phyloP scores from a whole-genome alignment of 2,888 invertebrate genomes.

The Eledone cirrhosa region DNA sequence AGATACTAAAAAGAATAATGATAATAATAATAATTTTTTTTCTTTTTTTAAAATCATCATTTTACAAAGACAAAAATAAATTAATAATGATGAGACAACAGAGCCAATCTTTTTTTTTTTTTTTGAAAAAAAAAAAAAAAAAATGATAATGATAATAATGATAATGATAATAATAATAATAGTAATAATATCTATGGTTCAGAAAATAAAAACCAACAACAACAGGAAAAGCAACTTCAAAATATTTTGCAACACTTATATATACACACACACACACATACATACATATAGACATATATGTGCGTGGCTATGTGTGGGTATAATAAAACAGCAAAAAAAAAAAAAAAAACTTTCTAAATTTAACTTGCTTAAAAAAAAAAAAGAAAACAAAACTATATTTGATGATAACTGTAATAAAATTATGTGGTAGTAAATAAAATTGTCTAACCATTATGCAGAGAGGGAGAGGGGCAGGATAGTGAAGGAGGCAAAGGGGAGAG shows the following conservation, averaged over 20 bases:
- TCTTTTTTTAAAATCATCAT: constrained; percentile 27
- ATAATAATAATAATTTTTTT: too few species aligned
- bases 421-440: too few species aligned
- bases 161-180: too few species aligned
- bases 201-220: constrained; percentile 18
- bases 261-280: constrained; percentile 8
- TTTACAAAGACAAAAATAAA: constrained; percentile 24
- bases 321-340: background rate
- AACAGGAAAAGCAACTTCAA: constrained; percentile 21
- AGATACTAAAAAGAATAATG: background rate
- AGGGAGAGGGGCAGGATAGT: too few species aligned
- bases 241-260: constrained; percentile 24
- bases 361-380: background rate
- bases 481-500: too few species aligned
- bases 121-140: too few species aligned
- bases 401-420: too few species aligned
- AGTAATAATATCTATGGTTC: background rate
- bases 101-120: constrained; percentile 11
- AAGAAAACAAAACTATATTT: constrained; percentile 1
- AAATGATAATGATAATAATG: too few species aligned
- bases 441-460: too few species aligned
- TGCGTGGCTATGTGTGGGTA: background rate
- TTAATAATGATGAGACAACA: constrained; percentile 26
- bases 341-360: background rate
- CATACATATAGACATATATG: background rate